A percentile compares a stretch with the other conserved stretches of the same genome.
Conservation (phyloP, 1,140 invertebrate species). For the Andricus grossulariae region DNA sequence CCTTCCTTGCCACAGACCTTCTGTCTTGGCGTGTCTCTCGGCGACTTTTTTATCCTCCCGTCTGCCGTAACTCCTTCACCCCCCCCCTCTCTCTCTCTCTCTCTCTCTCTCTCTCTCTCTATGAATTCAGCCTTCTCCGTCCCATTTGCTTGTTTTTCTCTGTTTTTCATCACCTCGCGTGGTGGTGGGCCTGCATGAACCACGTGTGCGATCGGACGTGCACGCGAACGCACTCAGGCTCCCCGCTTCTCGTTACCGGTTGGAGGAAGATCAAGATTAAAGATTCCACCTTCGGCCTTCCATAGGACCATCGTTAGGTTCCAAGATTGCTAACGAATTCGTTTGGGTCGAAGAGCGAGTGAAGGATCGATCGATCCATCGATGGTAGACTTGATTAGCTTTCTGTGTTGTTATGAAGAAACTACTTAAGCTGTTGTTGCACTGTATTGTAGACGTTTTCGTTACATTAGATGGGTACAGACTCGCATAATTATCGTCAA, state of each 20-base stretch:
- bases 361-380: not conserved
- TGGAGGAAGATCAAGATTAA: not conserved
- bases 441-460: no score
- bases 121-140: slow-evolving; percentile 37
- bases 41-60: slow-evolving; percentile 35
- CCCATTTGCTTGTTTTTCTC: slow-evolving; percentile 27
- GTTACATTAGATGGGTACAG: no score
- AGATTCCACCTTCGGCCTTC: slow-evolving; percentile 10
- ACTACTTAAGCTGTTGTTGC: no score
- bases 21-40: slow-evolving; percentile 27
- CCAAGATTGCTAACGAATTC: slow-evolving; percentile 8
- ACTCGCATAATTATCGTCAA: no score
- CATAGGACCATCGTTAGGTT: slow-evolving; percentile 14
- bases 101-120: slow-evolving; percentile 23
- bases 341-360: not conserved
- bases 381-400: not conserved
- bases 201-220: slow-evolving; percentile 28
- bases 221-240: slow-evolving; percentile 17
- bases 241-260: not conserved
- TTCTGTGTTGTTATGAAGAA: not conserved
- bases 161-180: slow-evolving; percentile 7
- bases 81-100: not conserved
- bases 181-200: not conserved
- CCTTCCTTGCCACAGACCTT: slow-evolving; percentile 2
- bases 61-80: slow-evolving; percentile 1